Evolutionary conservation across 1,140 invertebrate species (phyloP), one percentile per base, ranked within the genome.

Genomic region (Penaeus japonicus): DNA sequence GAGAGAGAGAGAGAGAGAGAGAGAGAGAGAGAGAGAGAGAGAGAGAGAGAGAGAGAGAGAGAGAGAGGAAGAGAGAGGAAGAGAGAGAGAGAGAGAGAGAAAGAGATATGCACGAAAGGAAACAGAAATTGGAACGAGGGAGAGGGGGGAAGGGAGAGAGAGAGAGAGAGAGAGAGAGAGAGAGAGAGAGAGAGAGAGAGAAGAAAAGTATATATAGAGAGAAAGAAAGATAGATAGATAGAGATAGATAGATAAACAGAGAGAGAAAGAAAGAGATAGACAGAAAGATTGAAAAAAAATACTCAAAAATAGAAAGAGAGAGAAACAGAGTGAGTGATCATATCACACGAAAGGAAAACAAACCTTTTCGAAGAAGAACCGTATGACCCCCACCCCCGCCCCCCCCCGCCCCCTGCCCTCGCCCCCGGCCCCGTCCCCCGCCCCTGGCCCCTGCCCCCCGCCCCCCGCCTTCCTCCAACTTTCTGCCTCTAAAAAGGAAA

Each of bases 31-130:
- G 62, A 27, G 22, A 65, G 22, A 65, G 30, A 65, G 30, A 65
- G n/a, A 24, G n/a, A 65, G n/a, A 22, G 30, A 24, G 22, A 65
- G 62, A 65, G 12, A 27, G 62, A 24, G 30, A 22, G 30, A 65
- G 62, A 7, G 12, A 65, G 22, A 65, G n/a, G 18, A 7, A 65
- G 4, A 65, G 62, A 65, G 62, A 70, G 65, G 24, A n/a, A 70
- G 65, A 70, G 62, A 70, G 62, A 70, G 62, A 70, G 62, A 70
- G 62, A 70, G 62, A 70, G 65, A 70, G 65, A 70, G 65, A 70
- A n/a, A 70, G 65, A 70, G 65, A 70, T 22, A 65, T 22, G 30
- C 22, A 65, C 22, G 30, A 27, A 65, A 27, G 30, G 62, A 65
- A 27, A 65, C 22, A 65, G 62, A 65, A 27, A 65, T 22, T 24